Base-by-base conservation (phyloP, 92 coral and sea anemone species). In the Chrysogorgia sp. region DNA sequence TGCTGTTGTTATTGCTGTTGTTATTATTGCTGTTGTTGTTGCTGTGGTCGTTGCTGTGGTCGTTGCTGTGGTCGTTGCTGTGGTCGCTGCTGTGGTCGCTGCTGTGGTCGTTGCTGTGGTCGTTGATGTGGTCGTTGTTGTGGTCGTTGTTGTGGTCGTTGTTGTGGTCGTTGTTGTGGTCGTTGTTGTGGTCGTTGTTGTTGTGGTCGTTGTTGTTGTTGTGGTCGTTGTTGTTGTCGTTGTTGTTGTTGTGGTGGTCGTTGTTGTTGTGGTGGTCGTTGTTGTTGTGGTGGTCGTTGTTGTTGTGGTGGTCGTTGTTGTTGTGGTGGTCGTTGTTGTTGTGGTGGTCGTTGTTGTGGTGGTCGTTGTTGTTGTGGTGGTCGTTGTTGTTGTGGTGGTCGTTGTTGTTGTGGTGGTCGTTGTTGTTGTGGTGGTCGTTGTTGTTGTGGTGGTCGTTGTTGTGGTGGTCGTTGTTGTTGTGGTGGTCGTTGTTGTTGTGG, bases 221-320 rank as follows among this genome's bases (percentile, higher is more conserved):
- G 67, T 61, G 26, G 67, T 29, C 21, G 67, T 61, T 29, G 67
- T 61, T 29, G 67, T 61, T 61, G 67, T 29, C 21, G 67, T 61
- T 29, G 67, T 61, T 61, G 67, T 61, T 29, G 67, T 61, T 61
- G 67, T 61, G 26, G 67, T 61, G 26, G 67, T 61, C n/a, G 67
- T 61, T 61, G 67, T 61, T 29, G 67, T 61, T 61, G 67, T 61
- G 26, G 67, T 61, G 26, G 67, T 29, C n/a, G 40, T 29, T 61
- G 67, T 61, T 29, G 67, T 61, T 61, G 40, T 61, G 26, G 67
- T 29, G 26, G 67, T 61, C 29, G 67, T 61, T 61, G 67, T 23
- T 61, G 67, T 10, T 61, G 67, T 26, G 26, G 67, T 61, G 7
- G 53, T 15, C 15, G n/a, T 6, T 47, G 53, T 6, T 47, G 53